Base-by-base conservation (phyloP, 2,113 vertebrate species). In the Talpa occidentalis region DNA sequence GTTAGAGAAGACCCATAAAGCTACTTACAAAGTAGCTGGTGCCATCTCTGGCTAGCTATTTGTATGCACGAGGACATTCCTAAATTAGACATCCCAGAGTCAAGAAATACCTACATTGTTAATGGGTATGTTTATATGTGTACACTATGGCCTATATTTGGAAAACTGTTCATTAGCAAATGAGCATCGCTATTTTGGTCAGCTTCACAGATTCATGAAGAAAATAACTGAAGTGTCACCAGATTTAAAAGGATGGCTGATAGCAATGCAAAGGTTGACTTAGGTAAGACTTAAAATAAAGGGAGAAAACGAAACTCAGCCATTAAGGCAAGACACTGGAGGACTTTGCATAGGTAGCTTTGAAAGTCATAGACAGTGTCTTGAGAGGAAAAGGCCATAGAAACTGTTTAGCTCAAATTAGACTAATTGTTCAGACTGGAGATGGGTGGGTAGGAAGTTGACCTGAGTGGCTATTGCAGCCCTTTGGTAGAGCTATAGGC, bases 351-450 rank as follows among this genome's bases (percentile, higher is more conserved):
- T 85, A 49, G 54, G 32, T 90, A 54, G 84, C 72, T 92, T 88
- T 88, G 72, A 91, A 95, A 96, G 54, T 37, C 35, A 92, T 60
- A 87, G 59, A 88, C 88, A 93, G 5, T 90, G 64, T 92, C 8
- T 52, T 78, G 77, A 72, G 49, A 77, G 84, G 28, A 93, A 85
- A 40, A 35, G 17, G 62, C 40, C 37, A 69, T 42, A 85, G 94
- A 88, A 86, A 90, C 54, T 88, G n/a, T 77, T 93, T 60, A 82
- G 28, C 47, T 90, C 32, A 81, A 76, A 11, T 92, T 35, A 81
- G 26, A 85, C 47, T 76, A 92, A 90, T 73, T 90, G 60, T 72
- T 93, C 52, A 88, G 78, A 95, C 88, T 62, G 60, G 12, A 10
- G 54, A 17, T 4, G 6, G 37, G 44, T 54, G 52, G 52, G 52